Conservation (phyloP, 2,113 vertebrate genomes). For the Ivindomyrus marchei region DNA sequence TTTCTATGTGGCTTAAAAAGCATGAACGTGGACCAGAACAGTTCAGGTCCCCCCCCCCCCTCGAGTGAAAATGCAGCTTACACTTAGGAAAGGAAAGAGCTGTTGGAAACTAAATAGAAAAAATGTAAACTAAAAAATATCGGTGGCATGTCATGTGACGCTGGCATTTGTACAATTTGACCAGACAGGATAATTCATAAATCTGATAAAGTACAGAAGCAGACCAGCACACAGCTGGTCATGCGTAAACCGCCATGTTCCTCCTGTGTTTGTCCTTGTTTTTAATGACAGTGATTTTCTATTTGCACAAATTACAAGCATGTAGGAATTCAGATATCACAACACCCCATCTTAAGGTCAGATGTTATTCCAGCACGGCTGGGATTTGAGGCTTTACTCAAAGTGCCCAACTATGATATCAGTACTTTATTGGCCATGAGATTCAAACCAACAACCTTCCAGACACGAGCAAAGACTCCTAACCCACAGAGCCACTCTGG, state of each 20-base stretch:
- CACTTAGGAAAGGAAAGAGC: neutral
- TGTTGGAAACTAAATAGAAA: neutral
- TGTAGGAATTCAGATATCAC: neutral
- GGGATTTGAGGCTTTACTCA: neutral
- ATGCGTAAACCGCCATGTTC: neutral
- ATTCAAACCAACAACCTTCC: neutral
- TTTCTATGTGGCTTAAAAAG: neutral
- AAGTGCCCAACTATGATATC: neutral
- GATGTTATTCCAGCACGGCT: neutral
- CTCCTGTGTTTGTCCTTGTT: neutral
- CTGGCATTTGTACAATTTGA: neutral
- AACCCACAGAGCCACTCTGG: neutral
- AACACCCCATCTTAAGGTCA: neutral
- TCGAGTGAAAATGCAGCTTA: neutral
- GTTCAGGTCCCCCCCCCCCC: no score
- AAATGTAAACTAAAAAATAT: neutral
- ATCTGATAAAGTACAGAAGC: neutral
- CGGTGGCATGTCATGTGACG: neutral
- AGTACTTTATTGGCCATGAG: neutral
- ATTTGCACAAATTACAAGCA: neutral
- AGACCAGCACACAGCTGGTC: neutral
- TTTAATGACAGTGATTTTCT: neutral
- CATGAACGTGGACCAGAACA: neutral
- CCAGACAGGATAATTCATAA: neutral
- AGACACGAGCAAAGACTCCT: neutral